Conservation (phyloP, 2,113 vertebrate species). For the Sturnus vulgaris region DNA sequence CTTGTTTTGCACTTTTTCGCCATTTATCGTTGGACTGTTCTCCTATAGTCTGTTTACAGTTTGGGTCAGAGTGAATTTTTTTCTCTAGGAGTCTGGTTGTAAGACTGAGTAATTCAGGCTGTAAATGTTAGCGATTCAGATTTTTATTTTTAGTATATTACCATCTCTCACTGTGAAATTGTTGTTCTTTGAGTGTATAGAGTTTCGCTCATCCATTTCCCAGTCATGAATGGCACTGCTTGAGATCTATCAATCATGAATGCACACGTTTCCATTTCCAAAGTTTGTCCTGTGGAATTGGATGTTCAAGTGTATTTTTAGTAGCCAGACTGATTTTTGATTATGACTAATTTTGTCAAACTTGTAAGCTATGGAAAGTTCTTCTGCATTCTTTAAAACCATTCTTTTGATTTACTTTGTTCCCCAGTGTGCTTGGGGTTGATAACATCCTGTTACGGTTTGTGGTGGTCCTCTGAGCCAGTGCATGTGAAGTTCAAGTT, state of each 20-base stretch:
- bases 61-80: neutral
- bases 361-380: neutral
- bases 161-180: neutral
- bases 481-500: neutral
- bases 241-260: accelerated
- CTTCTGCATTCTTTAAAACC: neutral
- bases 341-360: neutral
- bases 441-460: neutral
- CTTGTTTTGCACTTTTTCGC: neutral
- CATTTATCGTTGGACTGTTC: neutral
- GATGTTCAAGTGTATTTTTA: neutral
- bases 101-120: neutral
- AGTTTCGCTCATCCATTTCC: neutral
- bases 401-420: neutral
- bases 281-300: neutral
- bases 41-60: neutral
- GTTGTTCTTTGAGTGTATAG: neutral
- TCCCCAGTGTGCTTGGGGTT: neutral
- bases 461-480: neutral
- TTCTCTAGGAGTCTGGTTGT: neutral
- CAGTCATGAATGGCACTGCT: neutral
- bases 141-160: neutral
- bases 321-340: neutral
- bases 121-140: neutral
- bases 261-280: neutral